These are phyloP conservation scores for Orius insidiosus DNA, from an alignment of 1,140 invertebrate species.

Conservation along the genomic window DNA sequence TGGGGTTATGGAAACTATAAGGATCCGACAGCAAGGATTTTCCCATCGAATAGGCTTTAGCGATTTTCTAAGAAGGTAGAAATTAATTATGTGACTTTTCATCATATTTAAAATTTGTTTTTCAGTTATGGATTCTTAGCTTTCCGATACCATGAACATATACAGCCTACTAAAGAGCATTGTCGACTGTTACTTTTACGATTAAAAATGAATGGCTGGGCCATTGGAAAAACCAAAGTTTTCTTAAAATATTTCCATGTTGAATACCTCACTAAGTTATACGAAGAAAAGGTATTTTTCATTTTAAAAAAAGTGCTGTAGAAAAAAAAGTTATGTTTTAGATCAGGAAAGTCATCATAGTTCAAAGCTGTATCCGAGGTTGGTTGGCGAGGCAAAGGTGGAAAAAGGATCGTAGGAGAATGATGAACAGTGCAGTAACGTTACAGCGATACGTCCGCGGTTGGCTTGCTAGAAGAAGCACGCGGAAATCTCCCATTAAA, in stretches of 20 bases:
- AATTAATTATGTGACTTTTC: background rate
- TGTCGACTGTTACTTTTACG: slow-evolving; percentile 51
- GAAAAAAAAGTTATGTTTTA: slow-evolving; percentile 23
- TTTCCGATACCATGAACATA: slow-evolving; percentile 52
- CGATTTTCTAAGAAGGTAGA: slow-evolving; percentile 40
- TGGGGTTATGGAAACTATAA: slow-evolving; percentile 64
- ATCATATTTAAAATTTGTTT: slow-evolving; percentile 6
- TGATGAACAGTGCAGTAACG: slow-evolving; percentile 43
- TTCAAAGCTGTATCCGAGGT: slow-evolving; percentile 50
- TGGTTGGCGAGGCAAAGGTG: slow-evolving; percentile 42
- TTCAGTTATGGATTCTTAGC: slow-evolving; percentile 61
- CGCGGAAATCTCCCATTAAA: slow-evolving; percentile 2
- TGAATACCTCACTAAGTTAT: slow-evolving; percentile 58
- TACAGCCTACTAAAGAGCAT: slow-evolving; percentile 49
- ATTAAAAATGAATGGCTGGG: slow-evolving; percentile 65
- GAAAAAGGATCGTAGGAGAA: slow-evolving; percentile 26
- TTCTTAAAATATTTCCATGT: slow-evolving; percentile 78
- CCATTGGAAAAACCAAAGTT: slow-evolving; percentile 69
- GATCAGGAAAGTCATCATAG: slow-evolving; percentile 46
- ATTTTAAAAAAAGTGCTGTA: slow-evolving; percentile 1
- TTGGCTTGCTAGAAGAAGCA: slow-evolving; percentile 31
- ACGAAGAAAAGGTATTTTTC: slow-evolving; percentile 30
- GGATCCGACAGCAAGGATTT: slow-evolving; percentile 63
- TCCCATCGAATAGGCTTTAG: slow-evolving; percentile 30
- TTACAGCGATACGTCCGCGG: slow-evolving; percentile 46